Percentiles rank a stretch among this genome's conserved stretches.
Evolutionary conservation across 2,113 vertebrate genomes (phyloP).

Genomic region (Psilopogon haemacephalus): DNA sequence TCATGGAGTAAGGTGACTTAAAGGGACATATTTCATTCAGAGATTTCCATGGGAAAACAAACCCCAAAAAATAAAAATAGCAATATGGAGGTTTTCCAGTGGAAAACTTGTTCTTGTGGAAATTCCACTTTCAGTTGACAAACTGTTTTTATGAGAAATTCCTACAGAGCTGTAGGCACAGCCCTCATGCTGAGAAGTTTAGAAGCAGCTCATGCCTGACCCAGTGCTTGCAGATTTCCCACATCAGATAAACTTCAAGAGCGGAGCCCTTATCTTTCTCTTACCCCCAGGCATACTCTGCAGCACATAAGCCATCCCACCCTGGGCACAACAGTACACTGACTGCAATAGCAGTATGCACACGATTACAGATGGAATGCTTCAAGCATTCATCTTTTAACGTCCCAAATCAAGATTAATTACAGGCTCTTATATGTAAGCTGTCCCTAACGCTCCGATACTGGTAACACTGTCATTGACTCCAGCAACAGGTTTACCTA

Average conservation of each 20-base stretch:
- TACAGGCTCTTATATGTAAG: neutral
- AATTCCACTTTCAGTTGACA: constrained; percentile 56
- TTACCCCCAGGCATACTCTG: neutral
- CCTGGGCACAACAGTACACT: fast-evolving
- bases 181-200: constrained; percentile 44
- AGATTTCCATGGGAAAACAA: constrained; percentile 53
- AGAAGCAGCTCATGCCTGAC: constrained; percentile 40
- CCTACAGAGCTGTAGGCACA: constrained; percentile 50
- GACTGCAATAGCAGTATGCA: neutral
- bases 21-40: constrained; percentile 35
- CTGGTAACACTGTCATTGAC: neutral
- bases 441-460: neutral
- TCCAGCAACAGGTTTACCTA: neutral
- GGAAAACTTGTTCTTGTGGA: constrained; percentile 62
- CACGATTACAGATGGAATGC: neutral
- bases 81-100: constrained; percentile 53
- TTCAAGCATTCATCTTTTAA: neutral
- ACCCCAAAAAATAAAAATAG: neutral
- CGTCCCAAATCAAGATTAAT: constrained; percentile 11
- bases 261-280: neutral
- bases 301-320: neutral
- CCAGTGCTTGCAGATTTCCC: constrained; percentile 35
- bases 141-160: constrained; percentile 63
- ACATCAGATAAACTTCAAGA: constrained; percentile 16
- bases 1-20: neutral